Base-by-base conservation (phyloP, 2,113 vertebrate genomes). In the Thunnus maccoyii region DNA sequence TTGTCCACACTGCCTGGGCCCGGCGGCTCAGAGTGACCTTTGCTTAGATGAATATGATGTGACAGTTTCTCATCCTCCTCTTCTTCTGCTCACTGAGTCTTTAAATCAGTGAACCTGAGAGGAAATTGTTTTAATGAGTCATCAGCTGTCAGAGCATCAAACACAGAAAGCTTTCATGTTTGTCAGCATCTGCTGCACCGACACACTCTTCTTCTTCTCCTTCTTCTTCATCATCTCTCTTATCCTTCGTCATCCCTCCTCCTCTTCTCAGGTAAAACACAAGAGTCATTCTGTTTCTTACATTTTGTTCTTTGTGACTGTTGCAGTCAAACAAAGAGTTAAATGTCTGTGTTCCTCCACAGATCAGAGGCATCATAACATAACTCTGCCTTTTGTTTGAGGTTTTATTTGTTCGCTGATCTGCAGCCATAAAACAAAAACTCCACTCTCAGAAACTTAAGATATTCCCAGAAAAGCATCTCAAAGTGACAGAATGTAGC, bases 91-190 rank as follows among this genome's bases (percentile, higher is more conserved):
- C 30, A 5, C 4, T 20, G 68, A 79, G 48, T 46, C 22, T 68
- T 62, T 47, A 36, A 50, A 76, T 78, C 74, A 71, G 46, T 55
- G 15, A 66, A 57, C 46, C 65, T 72, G 13, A 16, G 61, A 58
- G 72, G 77, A 84, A 80, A 80, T 60, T 32, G 36, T 51, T 81
- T 68, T 81, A 78, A 81, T 81, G 86, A 84, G 58, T 78, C 54
- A 58, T 84, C 77, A 36, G 60, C 80, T 30, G 64, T 74, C 74
- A 60, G 69, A 63, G 50, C 18, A 3, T 86, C 82, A 82, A 52
- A 58, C 75, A 51, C 65, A 17, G 1, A 16, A 22, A 57, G 41
- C 85, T 77, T 83, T 80, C 52, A 76, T 83, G 62, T 76, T 72
- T 30, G 16, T 61, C 41, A 63, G 64, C 13, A 5, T 58, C 67